These are phyloP conservation scores for Amblyornis subalaris DNA, from an alignment of 2,113 vertebrate species.

Conservation along the genomic window DNA sequence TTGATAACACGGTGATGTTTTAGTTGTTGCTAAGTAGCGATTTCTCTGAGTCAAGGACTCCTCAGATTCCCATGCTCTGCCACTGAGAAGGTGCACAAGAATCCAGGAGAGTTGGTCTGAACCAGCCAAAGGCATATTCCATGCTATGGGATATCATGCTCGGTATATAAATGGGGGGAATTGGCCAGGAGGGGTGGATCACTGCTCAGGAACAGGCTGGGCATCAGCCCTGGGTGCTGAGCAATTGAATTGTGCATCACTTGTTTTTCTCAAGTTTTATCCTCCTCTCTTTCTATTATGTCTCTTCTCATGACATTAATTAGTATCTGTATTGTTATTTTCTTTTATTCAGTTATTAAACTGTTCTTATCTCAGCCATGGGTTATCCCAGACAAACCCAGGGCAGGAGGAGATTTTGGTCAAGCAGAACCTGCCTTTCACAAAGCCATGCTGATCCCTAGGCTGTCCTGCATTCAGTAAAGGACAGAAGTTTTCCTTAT, in stretches of 20 bases:
- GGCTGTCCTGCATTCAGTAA: not conserved
- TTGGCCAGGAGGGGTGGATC: not conserved
- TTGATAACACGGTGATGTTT: not conserved
- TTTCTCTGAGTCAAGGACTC: not conserved
- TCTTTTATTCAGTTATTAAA: not conserved
- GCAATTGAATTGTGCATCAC: not conserved
- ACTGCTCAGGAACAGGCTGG: not conserved
- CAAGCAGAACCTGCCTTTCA: not conserved
- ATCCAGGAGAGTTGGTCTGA: not conserved
- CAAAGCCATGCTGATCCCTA: not conserved
- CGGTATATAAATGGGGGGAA: not conserved
- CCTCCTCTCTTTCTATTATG: not conserved
- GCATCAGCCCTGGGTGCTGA: not conserved
- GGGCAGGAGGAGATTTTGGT: not conserved
- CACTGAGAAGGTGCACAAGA: not conserved
- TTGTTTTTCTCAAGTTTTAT: not conserved
- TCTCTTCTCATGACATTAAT: not conserved
- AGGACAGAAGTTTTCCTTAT: not conserved
- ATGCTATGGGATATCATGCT: not conserved
- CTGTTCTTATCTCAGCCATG: not conserved
- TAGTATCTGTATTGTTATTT: not conserved
- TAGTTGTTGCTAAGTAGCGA: slow-evolving; percentile 10
- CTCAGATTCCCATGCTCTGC: not conserved
- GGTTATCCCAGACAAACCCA: not conserved
- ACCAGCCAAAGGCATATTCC: not conserved